Percentiles rank a stretch among this genome's conserved stretches.
These are phyloP conservation scores for Chondrilla cf. caribensis DNA, from an alignment of 37 sponge, comb jelly and placozoan genomes.

Conservation along the genomic window DNA sequence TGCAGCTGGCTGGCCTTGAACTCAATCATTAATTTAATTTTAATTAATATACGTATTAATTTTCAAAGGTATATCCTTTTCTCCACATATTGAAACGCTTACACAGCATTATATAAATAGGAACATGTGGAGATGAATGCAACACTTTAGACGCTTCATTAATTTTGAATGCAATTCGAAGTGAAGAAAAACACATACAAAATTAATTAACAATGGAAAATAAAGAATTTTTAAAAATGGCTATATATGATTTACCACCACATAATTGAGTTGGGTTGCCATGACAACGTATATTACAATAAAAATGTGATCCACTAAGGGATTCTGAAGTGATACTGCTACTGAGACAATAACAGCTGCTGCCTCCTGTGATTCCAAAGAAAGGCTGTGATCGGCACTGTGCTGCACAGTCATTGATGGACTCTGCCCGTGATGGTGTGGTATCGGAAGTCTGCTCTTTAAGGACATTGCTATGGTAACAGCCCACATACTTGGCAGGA, in stretches of 20 bases:
- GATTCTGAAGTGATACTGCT: not conserved
- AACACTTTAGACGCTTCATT: too few relatives aligned
- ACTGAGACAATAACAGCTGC: not conserved
- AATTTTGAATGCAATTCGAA: too few relatives aligned
- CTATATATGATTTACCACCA: not conserved
- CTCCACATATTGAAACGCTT: too few relatives aligned
- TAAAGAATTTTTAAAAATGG: not conserved
- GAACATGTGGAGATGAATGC: too few relatives aligned
- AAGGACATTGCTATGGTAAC: not conserved
- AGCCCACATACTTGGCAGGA: not conserved
- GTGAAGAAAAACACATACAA: too few relatives aligned
- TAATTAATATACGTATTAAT: too few relatives aligned
- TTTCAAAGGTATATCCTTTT: too few relatives aligned
- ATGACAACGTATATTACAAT: not conserved
- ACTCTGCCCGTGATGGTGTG: not conserved
- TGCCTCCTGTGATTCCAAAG: not conserved
- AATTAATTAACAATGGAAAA: too few relatives aligned
- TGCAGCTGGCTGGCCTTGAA: too few relatives aligned
- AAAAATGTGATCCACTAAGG: not conserved
- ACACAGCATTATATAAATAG: too few relatives aligned
- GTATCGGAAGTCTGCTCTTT: too few relatives aligned
- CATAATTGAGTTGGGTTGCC: not conserved
- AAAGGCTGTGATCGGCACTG: not conserved
- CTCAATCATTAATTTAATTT: too few relatives aligned
- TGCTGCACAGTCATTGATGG: not conserved